Percentiles rank a stretch among this genome's conserved stretches.
Conservation (phyloP, 2,113 vertebrate genomes). For the Phoenicopterus ruber region DNA sequence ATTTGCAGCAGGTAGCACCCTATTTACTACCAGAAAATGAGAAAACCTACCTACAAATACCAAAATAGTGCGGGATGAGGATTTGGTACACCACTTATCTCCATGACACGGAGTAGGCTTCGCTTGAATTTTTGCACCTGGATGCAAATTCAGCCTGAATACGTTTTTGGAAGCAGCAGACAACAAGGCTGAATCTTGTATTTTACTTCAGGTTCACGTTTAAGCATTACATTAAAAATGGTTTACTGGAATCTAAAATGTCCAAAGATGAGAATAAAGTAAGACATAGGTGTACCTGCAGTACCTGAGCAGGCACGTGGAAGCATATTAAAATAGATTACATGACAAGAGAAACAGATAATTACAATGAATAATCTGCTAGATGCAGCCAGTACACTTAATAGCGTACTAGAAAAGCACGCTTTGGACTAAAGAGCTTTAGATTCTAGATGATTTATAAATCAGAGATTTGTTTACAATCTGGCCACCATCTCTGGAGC, state of each 20-base stretch:
- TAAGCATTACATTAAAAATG: background rate
- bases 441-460: background rate
- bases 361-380: background rate
- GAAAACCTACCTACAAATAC: background rate
- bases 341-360: background rate
- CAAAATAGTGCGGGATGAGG: background rate
- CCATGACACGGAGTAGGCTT: background rate
- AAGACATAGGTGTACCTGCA: background rate
- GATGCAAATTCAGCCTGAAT: background rate
- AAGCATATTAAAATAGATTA: background rate
- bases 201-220: background rate
- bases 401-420: background rate
- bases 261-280: background rate
- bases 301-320: background rate
- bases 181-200: background rate
- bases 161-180: background rate
- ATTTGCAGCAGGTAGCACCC: background rate
- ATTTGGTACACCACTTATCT: background rate
- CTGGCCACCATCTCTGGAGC: background rate
- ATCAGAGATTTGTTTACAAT: background rate
- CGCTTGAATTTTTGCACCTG: background rate
- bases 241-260: background rate
- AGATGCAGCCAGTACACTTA: background rate
- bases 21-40: background rate
- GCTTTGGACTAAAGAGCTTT: background rate